Evolutionary conservation across 2,888 invertebrate genomes (phyloP), one percentile per base, ranked within the genome.

Genomic region (Drosophila robusta): DNA sequence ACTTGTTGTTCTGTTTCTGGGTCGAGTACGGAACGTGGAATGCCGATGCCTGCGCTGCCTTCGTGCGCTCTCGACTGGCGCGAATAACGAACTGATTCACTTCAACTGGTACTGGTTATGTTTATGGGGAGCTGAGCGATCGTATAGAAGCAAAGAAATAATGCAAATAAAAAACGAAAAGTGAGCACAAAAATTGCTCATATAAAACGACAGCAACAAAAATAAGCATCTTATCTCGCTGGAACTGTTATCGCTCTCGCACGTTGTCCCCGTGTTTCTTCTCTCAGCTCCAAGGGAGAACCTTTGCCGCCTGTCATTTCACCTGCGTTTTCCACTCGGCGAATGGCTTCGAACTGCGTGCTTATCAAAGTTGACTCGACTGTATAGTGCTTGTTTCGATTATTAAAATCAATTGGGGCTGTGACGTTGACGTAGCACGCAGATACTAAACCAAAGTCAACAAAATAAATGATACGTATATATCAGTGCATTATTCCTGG

Each of bases 21-120:
- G 45, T 63, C 68, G 75, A 41, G 44, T 54, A 57, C 49, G 42
- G 42, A 62, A 55, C 22, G 45, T 45, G 46, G n/a, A 70, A 49
- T 75, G 54, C 67, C 70, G 61, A 55, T 55, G 34, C 38, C 34
- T 18, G 14, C 56, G 62, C 45, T 63, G 55, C 65, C 55, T 65
- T 60, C 87, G 89, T 87, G 78, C 80, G 84, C 75, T 74, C 87
- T 70, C 76, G 75, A 41, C 80, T 81, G 76, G 62, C 80, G 80
- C 79, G 64, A 80, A 70, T 77, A 82, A 75, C 74, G 78, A 82
- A 90, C 90, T 90, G 89, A 90, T 76, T 87, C 79, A 70, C 74
- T 81, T 70, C 77, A 73, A 65, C 65, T 71, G 73, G 75, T 69
- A 64, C 63, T 78, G 75, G 75, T 75, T 78, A 64, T 74, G 75